Evolutionary conservation across 2,888 invertebrate genomes (phyloP).

Genomic region (Phytoseiulus persimilis): DNA sequence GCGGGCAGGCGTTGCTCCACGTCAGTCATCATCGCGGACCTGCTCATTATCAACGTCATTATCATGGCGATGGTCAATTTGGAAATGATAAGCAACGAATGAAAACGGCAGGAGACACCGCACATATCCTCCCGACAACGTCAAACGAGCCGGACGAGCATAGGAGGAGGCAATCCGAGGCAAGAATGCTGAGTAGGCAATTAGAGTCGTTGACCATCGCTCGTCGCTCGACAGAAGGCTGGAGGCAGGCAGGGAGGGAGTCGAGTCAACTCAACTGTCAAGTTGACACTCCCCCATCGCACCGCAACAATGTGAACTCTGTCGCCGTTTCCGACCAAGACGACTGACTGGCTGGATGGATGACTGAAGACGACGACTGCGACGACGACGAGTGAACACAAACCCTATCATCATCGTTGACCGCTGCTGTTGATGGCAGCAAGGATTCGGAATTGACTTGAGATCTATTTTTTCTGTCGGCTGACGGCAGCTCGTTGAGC

Average conservation of each 20-base stretch:
- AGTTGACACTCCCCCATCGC: background rate
- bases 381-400: background rate
- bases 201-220: slow-evolving; percentile 1
- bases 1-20: too few relatives aligned
- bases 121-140: background rate
- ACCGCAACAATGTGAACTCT: background rate
- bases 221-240: background rate
- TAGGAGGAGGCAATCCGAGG: background rate
- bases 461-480: background rate
- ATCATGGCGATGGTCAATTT: background rate
- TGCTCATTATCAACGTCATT: too few relatives aligned
- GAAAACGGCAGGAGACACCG: background rate
- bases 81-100: background rate
- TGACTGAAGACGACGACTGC: background rate
- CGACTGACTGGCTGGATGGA: background rate
- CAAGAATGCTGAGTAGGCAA: background rate
- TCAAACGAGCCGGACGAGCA: background rate
- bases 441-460: background rate
- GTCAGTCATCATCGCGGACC: too few relatives aligned
- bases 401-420: background rate
- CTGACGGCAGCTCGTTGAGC: too few relatives aligned
- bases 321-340: background rate
- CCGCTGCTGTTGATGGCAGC: background rate
- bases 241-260: background rate
- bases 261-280: background rate